phyloP scores from a whole-genome alignment of 2,797 vertebrate genomes.

The Natrix natrix region DNA sequence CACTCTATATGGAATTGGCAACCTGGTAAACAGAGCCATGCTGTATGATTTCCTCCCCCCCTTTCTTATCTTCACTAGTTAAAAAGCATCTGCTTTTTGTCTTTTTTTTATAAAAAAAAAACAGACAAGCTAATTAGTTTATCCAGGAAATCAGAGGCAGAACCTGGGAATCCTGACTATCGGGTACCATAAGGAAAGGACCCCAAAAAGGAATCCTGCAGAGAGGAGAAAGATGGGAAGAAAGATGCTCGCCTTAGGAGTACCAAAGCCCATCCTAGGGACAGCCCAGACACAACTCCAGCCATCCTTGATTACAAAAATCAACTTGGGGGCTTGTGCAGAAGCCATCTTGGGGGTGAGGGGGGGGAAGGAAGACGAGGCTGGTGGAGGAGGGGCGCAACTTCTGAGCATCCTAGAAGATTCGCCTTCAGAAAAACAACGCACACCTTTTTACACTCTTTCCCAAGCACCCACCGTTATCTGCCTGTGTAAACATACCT shows the following conservation, averaged over 20 bases:
- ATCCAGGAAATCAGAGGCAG: neutral
- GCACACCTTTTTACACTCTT: neutral
- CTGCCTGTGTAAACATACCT: neutral
- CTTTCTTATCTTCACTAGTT: neutral
- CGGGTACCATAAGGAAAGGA: neutral
- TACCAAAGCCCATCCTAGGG: neutral
- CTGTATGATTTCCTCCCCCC: neutral
- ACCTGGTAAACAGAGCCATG: neutral
- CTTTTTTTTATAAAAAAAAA: neutral
- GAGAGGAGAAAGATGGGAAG: no score
- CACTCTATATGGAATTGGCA: neutral
- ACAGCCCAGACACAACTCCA: neutral
- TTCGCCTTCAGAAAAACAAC: no score
- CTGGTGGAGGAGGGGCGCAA: neutral
- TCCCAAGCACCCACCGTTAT: neutral
- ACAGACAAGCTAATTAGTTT: neutral
- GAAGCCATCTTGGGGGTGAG: conserved; percentile 25
- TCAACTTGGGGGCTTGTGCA: conserved; percentile 18
- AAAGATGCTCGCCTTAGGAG: neutral
- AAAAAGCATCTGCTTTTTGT: neutral
- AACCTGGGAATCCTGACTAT: neutral
- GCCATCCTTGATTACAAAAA: neutral
- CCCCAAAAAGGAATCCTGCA: neutral
- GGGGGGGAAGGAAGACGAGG: neutral
- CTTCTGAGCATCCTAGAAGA: neutral